phyloP scores from a whole-genome alignment of 2,888 invertebrate genomes.

The Dicranocentrus wangi region DNA sequence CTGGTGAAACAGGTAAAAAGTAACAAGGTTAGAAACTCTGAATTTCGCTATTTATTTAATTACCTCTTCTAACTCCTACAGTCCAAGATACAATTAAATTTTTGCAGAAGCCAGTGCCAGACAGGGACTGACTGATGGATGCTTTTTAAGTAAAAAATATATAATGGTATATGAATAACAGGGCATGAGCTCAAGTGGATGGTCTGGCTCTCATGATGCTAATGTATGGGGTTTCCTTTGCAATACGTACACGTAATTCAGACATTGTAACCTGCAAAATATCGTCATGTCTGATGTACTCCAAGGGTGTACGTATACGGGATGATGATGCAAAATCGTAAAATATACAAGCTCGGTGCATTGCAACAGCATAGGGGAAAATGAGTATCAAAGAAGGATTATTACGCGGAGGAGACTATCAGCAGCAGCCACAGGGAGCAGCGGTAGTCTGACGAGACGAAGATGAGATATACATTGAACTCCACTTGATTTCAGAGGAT shows the following conservation, averaged over 20 bases:
- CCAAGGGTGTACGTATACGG: too few relatives aligned
- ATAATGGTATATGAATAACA: not conserved
- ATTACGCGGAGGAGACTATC: too few relatives aligned
- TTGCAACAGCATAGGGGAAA: too few relatives aligned
- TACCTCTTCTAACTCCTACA: not conserved
- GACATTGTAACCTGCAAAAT: not conserved
- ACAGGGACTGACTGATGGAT: conserved; percentile 7
- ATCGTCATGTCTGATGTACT: not conserved
- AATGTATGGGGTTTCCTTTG: not conserved
- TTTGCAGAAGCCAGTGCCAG: not conserved
- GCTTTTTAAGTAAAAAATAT: not conserved
- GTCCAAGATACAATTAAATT: not conserved
- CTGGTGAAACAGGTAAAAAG: too few relatives aligned
- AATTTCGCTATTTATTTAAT: conserved; percentile 9
- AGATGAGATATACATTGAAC: conserved; percentile 5
- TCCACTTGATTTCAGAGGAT: not conserved
- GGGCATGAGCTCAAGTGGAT: conserved; percentile 9
- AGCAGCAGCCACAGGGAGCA: not conserved
- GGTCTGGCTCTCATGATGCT: not conserved
- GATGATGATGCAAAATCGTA: not conserved
- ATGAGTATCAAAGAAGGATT: too few relatives aligned
- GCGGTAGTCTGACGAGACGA: conserved; percentile 5
- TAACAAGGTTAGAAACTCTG: too few relatives aligned
- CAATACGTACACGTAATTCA: not conserved
- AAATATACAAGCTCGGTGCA: too few relatives aligned